Evolutionary conservation across 2,888 invertebrate species (phyloP).

Genomic region (Heliothis peltigera): DNA sequence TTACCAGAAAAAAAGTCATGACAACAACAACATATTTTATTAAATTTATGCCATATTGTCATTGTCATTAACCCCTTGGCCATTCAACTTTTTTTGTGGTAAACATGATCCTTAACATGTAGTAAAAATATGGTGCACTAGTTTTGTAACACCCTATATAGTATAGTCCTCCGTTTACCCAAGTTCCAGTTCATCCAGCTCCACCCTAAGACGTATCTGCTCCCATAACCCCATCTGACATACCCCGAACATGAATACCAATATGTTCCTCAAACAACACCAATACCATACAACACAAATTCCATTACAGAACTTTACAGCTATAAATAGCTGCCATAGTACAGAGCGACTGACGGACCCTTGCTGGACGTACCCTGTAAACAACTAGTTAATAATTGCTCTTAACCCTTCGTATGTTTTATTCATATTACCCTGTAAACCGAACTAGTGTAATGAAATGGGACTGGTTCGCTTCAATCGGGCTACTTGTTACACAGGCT

Average conservation of each 20-base stretch:
- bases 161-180: too few species aligned
- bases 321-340: constrained; percentile 33
- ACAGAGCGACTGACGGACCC: constrained; percentile 47
- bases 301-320: constrained; percentile 4
- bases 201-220: too few species aligned
- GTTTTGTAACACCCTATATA: too few species aligned
- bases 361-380: constrained; percentile 72
- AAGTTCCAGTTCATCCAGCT: too few species aligned
- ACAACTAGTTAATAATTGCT: constrained; percentile 86
- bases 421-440: constrained; percentile 80
- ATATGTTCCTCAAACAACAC: background rate
- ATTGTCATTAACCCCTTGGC: too few species aligned
- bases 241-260: background rate
- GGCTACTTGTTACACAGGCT: constrained; percentile 58
- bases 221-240: too few species aligned
- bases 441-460: constrained; percentile 83
- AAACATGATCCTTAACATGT: too few species aligned
- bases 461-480: constrained; percentile 68
- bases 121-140: too few species aligned
- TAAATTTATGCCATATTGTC: too few species aligned
- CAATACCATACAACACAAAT: constrained; percentile 12
- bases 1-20: too few species aligned
- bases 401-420: constrained; percentile 74
- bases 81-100: too few species aligned
- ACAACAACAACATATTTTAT: too few species aligned